Conservation (phyloP, 2,888 invertebrate genomes). For the Polydrusus cervinus region DNA sequence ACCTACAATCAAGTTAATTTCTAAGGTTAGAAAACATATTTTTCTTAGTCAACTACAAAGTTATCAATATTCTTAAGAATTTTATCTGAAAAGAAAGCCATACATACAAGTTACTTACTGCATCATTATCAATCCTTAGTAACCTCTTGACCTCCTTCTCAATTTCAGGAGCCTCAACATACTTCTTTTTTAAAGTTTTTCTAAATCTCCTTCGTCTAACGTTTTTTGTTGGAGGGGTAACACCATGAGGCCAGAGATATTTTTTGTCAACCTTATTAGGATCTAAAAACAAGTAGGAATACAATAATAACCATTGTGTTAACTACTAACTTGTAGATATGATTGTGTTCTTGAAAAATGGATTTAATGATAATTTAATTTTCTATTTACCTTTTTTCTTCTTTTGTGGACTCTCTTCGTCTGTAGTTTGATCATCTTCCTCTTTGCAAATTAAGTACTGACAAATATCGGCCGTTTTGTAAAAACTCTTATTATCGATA, state of each 20-base stretch:
- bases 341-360: too few relatives aligned
- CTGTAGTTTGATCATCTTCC: slow-evolving; percentile 85
- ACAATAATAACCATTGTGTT: too few relatives aligned
- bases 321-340: too few relatives aligned
- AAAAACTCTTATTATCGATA: slow-evolving; percentile 96
- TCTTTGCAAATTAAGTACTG: slow-evolving; percentile 93
- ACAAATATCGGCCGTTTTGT: slow-evolving; percentile 97
- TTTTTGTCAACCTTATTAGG: slow-evolving; percentile 85
- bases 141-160: slow-evolving; percentile 98
- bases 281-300: slow-evolving; percentile 61
- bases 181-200: slow-evolving; percentile 96
- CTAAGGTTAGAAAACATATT: too few relatives aligned
- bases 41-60: too few relatives aligned
- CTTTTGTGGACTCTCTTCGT: slow-evolving; percentile 86
- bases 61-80: too few relatives aligned
- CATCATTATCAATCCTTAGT: slow-evolving; percentile 93
- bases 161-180: slow-evolving; percentile 97
- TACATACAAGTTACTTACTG: slow-evolving; percentile 71
- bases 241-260: slow-evolving; percentile 94
- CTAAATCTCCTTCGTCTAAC: slow-evolving; percentile 93
- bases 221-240: slow-evolving; percentile 97
- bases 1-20: slow-evolving; percentile 56
- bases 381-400: slow-evolving; percentile 77
- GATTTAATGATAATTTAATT: background rate
- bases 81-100: background rate